Percentiles rank a stretch among this genome's conserved stretches.
Conservation (phyloP, 2,797 vertebrate species). For the Aphelocoma californica region DNA sequence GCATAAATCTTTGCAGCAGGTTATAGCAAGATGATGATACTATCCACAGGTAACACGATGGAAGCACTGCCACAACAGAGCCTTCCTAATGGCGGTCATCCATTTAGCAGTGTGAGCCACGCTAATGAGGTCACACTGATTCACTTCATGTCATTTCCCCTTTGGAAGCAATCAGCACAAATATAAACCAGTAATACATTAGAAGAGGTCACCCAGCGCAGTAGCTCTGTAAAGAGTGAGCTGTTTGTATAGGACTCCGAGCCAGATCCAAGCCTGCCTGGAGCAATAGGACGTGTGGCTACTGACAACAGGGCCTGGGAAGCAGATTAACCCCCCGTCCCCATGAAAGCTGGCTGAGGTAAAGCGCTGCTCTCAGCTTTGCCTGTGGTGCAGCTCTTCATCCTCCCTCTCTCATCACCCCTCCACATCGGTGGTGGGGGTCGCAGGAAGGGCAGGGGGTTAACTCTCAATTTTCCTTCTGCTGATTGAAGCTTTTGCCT, state of each 20-base stretch:
- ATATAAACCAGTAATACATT: conserved; percentile 64
- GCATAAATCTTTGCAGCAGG: conserved; percentile 62
- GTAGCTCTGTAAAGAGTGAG: conserved; percentile 36
- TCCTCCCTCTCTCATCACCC: not conserved
- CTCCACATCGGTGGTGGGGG: rapidly evolving
- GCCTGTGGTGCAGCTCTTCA: not conserved
- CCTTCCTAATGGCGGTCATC: conserved; percentile 59
- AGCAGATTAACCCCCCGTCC: conserved; percentile 45
- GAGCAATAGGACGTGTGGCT: conserved; percentile 11
- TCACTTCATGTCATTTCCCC: conserved; percentile 62
- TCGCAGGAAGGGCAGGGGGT: not conserved
- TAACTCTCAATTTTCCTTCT: conserved; percentile 21
- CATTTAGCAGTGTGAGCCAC: conserved; percentile 62
- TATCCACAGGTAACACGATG: conserved; percentile 58
- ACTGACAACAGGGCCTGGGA: conserved; percentile 41
- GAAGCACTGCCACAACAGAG: conserved; percentile 52
- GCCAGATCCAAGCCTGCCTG: conserved; percentile 48
- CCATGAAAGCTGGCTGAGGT: not conserved
- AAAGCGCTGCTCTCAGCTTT: not conserved
- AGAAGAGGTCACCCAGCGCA: conserved; percentile 54
- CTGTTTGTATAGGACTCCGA: conserved; percentile 46
- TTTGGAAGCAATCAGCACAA: conserved; percentile 59
- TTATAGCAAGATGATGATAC: conserved; percentile 35
- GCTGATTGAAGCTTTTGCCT: conserved; percentile 32
- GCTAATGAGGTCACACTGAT: conserved; percentile 68